Evolutionary conservation across 2,888 invertebrate genomes (phyloP).

Genomic region (Suillia variegata): DNA sequence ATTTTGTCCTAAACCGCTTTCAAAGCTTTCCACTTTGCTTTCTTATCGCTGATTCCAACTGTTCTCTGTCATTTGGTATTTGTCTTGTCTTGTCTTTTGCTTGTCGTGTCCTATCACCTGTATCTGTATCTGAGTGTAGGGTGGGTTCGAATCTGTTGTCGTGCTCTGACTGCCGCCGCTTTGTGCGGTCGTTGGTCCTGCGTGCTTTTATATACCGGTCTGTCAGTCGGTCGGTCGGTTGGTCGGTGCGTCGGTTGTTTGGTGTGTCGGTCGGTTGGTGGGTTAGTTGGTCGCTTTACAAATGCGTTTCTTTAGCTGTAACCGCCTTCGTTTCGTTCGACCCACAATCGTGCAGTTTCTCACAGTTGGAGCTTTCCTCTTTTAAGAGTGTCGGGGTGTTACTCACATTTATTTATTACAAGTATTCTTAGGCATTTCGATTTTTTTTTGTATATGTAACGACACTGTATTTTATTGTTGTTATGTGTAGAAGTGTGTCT

Average conservation of each 20-base stretch:
- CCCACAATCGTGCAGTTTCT: constrained; percentile 9
- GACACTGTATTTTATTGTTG: neutral
- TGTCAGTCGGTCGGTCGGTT: constrained; percentile 26
- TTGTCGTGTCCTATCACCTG: constrained; percentile 27
- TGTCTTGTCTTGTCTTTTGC: constrained; percentile 15
- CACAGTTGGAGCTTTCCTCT: neutral
- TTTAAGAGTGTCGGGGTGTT: no score
- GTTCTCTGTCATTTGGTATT: constrained; percentile 18
- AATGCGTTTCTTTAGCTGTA: neutral
- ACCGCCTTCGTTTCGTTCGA: constrained; percentile 7
- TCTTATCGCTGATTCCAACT: constrained; percentile 5
- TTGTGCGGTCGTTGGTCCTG: neutral
- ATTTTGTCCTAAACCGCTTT: neutral
- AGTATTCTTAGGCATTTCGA: constrained; percentile 3
- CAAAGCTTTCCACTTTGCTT: neutral
- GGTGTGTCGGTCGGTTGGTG: constrained; percentile 11
- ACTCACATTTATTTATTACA: neutral
- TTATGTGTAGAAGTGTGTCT: constrained; percentile 17
- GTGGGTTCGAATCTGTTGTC: no score
- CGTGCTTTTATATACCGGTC: no score
- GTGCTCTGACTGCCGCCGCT: neutral
- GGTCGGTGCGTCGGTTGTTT: constrained; percentile 19
- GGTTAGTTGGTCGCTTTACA: neutral
- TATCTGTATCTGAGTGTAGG: no score
- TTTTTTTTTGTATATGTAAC: constrained; percentile 7